Evolutionary conservation across 2,797 vertebrate species (phyloP), one percentile per base, ranked within the genome.

Genomic region (Pygocentrus nattereri): DNA sequence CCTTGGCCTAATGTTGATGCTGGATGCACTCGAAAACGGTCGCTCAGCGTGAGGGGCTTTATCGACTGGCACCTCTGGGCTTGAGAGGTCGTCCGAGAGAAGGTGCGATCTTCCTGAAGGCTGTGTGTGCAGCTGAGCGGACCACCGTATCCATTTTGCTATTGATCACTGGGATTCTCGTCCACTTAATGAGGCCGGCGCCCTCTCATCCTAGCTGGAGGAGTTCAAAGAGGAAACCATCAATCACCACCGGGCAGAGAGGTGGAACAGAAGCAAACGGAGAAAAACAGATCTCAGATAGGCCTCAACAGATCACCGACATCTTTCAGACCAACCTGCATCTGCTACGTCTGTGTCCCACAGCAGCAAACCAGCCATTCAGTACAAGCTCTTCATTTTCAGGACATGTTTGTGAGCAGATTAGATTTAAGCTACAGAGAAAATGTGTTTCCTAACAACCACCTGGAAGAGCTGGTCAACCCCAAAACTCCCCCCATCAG

Each of bases 131-230:
- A 89, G 85, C 77, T 88, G 84, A 88, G 88, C 80, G 89, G 87
- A 87, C 85, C 81, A 82, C 12, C 85, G 87, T 87, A 90, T 89
- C 90, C 89, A 84, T 88, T 87, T 86, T 87, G 76, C 86, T 87
- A 93, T 93, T 90, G 93, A 93, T 93, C 88, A 71, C 86, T 85
- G 88, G 89, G 88, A 88, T 92, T 89, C 91, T 91, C 86, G 91
- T 91, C 89, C 91, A 82, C 89, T 88, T 92, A 90, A 92, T 91
- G 90, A 92, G 87, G 89, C 88, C 23, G 87, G 80, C 85, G 41
- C 62, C 78, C 23, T 68, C 65, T 41, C 38, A 41, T 44, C 34
- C 38, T 1, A 23, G 65, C 10, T 65, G 12, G 34, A 68, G 62
- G 27, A 31, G n/a, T 70, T 49, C 41, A 70, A 6, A 49, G 67